A percentile compares a stretch with the other conserved stretches of the same genome.
These are phyloP conservation scores for Pseudobourletiella spinata DNA, from an alignment of 1,140 invertebrate species.

Conservation along the genomic window DNA sequence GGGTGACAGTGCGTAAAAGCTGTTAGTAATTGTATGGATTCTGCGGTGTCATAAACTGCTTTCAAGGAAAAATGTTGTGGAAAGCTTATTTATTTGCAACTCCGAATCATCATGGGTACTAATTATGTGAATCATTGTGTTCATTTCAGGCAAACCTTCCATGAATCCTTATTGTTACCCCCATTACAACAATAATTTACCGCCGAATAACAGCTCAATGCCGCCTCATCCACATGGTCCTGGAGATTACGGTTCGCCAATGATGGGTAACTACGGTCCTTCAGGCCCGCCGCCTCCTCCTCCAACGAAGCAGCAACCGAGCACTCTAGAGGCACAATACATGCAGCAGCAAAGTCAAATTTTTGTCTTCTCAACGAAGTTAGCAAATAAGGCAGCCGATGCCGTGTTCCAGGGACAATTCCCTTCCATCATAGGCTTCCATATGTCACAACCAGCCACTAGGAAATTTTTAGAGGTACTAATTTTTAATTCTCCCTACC, in stretches of 20 bases:
- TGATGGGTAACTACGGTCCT: constrained; percentile 20
- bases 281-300: constrained; percentile 9
- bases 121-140: too few relatives aligned
- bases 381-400: constrained; percentile 92
- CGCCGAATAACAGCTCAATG: constrained; percentile 21
- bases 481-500: too few relatives aligned
- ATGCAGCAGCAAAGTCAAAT: constrained; percentile 97
- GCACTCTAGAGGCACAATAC: constrained; percentile 67
- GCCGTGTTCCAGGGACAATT: constrained; percentile 78
- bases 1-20: too few relatives aligned
- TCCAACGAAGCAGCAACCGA: constrained; percentile 57
- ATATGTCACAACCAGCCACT: constrained; percentile 87
- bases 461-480: constrained; percentile 93
- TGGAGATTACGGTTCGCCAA: constrained; percentile 19
- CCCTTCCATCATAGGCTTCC: constrained; percentile 86
- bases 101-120: too few relatives aligned
- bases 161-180: constrained; percentile 35
- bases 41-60: too few relatives aligned
- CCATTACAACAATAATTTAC: constrained; percentile 34
- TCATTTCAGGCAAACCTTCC: constrained; percentile 30
- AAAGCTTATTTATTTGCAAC: too few relatives aligned
- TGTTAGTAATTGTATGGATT: too few relatives aligned
- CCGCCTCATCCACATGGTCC: constrained; percentile 16
- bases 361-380: constrained; percentile 88
- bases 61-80: too few relatives aligned